These are phyloP conservation scores for Ochotona princeps DNA, from an alignment of 2,113 vertebrate genomes.

Conservation along the genomic window DNA sequence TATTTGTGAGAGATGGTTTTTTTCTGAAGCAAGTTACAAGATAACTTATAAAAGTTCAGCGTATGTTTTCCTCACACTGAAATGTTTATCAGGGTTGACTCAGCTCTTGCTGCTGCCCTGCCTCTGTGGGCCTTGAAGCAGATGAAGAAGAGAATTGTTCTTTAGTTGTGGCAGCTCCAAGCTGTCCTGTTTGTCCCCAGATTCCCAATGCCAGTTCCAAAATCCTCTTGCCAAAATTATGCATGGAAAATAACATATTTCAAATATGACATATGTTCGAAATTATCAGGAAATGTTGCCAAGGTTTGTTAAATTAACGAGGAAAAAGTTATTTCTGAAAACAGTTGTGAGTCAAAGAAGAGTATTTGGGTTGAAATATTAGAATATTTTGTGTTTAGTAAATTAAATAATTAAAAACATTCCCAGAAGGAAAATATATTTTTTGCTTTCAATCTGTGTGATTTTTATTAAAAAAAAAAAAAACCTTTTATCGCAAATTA, in stretches of 20 bases:
- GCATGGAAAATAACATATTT: slow-evolving; percentile 86
- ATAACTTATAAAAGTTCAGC: slow-evolving; percentile 62
- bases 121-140: slow-evolving; percentile 55
- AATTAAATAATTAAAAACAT: slow-evolving; percentile 81
- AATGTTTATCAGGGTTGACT: slow-evolving; percentile 66
- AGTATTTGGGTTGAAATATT: slow-evolving; percentile 82
- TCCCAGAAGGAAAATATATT: slow-evolving; percentile 36
- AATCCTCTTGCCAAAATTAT: slow-evolving; percentile 83
- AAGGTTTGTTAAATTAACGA: slow-evolving; percentile 85
- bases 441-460: background rate
- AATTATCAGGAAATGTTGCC: slow-evolving; percentile 85
- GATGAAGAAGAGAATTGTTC: slow-evolving; percentile 70
- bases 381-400: slow-evolving; percentile 80
- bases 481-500: background rate
- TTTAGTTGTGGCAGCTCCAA: slow-evolving; percentile 73
- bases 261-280: slow-evolving; percentile 85
- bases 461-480: slow-evolving; percentile 48
- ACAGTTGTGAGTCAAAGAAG: slow-evolving; percentile 81
- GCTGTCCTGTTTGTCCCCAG: slow-evolving; percentile 81
- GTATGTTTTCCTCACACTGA: slow-evolving; percentile 57
- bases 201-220: slow-evolving; percentile 73
- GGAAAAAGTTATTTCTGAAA: slow-evolving; percentile 84
- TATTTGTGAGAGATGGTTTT: slow-evolving; percentile 36
- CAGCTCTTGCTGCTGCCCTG: slow-evolving; percentile 51
- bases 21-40: slow-evolving; percentile 67